Evolutionary conservation across 2,888 invertebrate genomes (phyloP), one percentile per base, ranked within the genome.

Genomic region (Escarpia spicata): DNA sequence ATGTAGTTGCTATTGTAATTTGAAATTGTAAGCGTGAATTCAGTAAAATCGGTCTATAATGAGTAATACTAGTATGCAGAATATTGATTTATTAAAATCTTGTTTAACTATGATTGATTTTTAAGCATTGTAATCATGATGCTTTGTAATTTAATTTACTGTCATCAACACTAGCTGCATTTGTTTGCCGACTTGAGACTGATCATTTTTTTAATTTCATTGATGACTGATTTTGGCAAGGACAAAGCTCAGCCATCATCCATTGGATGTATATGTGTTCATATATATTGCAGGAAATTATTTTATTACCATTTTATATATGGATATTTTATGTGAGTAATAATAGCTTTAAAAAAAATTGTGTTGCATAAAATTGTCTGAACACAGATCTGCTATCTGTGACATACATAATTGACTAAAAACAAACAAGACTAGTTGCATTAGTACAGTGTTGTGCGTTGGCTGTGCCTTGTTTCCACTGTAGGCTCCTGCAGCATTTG

Each of bases 401-500:
- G 75, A 75, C 75, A 75, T 75, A 0, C 26, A n/a, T 26, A 19
- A 75, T 3, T 75, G 26, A n/a, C 6, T 75, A 75, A 26, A 26
- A 75, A 75, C 75, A 75, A 75, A 26, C n/a, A 75, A 26, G 10
- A 52, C 52, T 12, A 52, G 75, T 26, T 26, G 75, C 19, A 26
- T 6, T 6, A 75, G 26, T 75, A 12, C 52, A 75, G 75, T n/a
- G 75, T 75, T 75, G 75, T 75, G 75, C 26, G 6, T 26, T 75
- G 75, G 19, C 75, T 15, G 89, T 37, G 37, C 37, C n/a, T 91
- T 43, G 6, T 0, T 92, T 45, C 92, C 93, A 92, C 96, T 96
- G 90, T 95, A 98, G 98, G 99, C 99, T 0, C 99, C 99, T 0
- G 99, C 99, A 4, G 99, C 99, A 0, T 99, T 99, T 97, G 99